Evolutionary conservation across 2,888 invertebrate species (phyloP).

Genomic region (Philhelius pedissequus): DNA sequence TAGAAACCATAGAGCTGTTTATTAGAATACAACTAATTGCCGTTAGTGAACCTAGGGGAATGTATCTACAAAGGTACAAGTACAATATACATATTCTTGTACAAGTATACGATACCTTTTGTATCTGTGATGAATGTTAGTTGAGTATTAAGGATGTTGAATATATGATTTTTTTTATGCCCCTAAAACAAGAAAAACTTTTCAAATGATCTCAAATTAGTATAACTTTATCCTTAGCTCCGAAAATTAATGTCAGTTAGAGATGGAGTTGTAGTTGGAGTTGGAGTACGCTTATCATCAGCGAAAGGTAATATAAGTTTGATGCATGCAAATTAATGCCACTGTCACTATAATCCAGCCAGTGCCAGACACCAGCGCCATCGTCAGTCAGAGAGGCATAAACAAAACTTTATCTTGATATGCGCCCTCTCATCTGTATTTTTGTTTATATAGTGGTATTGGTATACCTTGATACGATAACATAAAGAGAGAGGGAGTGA

Average conservation of each 20-base stretch:
- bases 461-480: not conserved
- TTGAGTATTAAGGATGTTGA: conserved; percentile 10
- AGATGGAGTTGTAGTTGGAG: too few species aligned
- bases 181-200: conserved; percentile 60
- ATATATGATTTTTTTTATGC: conserved; percentile 33
- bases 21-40: conserved; percentile 63
- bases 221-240: conserved; percentile 45
- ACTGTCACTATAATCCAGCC: conserved; percentile 47
- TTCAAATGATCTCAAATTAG: conserved; percentile 66
- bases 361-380: conserved; percentile 10
- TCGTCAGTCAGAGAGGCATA: conserved; percentile 10
- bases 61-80: not conserved
- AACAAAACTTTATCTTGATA: conserved; percentile 49
- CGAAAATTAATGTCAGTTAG: not conserved
- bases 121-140: not conserved
- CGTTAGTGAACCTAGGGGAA: conserved; percentile 6
- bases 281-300: conserved; percentile 3
- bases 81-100: too few species aligned
- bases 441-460: not conserved
- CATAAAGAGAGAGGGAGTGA: not conserved
- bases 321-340: conserved; percentile 63
- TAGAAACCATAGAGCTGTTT: conserved; percentile 38
- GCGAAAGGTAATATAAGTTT: conserved; percentile 29
- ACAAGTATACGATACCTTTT: too few species aligned
- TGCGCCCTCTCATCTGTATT: not conserved